These are phyloP conservation scores for Ageneiosus marmoratus DNA, from an alignment of 2,113 vertebrate species.

Conservation along the genomic window DNA sequence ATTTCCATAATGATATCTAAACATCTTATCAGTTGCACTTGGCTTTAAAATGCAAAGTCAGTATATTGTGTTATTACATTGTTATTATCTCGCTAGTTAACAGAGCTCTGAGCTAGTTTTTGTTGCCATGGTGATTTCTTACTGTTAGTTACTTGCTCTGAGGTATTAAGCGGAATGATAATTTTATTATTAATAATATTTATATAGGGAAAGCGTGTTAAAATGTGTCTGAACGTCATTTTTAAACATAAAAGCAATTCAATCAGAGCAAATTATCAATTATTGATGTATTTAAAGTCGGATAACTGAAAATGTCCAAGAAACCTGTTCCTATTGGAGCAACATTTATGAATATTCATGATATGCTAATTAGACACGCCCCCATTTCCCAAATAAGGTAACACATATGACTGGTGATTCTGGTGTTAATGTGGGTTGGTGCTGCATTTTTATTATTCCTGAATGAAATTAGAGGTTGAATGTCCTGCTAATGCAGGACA, in stretches of 20 bases:
- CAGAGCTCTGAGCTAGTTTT: too few relatives aligned
- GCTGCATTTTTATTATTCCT: background rate
- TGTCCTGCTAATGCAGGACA: background rate
- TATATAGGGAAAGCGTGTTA: background rate
- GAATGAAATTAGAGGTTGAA: background rate
- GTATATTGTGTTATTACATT: too few relatives aligned
- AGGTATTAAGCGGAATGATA: background rate
- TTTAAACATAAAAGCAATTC: background rate
- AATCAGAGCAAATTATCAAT: too few relatives aligned
- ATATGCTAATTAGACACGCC: background rate
- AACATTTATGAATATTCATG: background rate
- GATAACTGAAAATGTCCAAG: too few relatives aligned
- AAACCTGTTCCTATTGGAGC: background rate
- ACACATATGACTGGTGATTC: background rate
- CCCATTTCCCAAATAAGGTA: background rate
- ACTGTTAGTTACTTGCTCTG: background rate
- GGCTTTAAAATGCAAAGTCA: background rate
- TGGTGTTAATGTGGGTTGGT: background rate
- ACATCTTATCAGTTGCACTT: too few relatives aligned
- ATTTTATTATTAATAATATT: too few relatives aligned
- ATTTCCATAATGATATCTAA: background rate
- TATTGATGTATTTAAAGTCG: background rate
- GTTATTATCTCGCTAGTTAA: background rate
- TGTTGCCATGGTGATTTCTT: constrained; percentile 20
- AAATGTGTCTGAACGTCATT: too few relatives aligned